Evolutionary conservation across 2,113 vertebrate genomes (phyloP).

Genomic region (Scalopus aquaticus): DNA sequence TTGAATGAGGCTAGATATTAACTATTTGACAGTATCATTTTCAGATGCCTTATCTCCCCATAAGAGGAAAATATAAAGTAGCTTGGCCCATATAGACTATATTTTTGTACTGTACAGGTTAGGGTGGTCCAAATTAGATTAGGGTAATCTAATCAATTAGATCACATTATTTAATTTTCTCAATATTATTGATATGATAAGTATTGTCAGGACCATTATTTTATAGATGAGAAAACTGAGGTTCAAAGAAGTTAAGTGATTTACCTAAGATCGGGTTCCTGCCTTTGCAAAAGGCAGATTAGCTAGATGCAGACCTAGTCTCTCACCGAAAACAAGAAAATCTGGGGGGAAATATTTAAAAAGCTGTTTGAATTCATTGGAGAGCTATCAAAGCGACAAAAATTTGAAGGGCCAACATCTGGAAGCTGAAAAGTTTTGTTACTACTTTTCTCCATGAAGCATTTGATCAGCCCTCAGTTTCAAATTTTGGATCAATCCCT

Average conservation of each 20-base stretch:
- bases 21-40: background rate
- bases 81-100: background rate
- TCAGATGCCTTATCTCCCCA: background rate
- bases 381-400: constrained; percentile 30
- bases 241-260: constrained; percentile 16
- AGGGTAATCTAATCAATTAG: background rate
- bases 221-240: constrained; percentile 14
- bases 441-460: background rate
- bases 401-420: constrained; percentile 6
- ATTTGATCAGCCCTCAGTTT: background rate
- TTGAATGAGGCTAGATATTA: background rate
- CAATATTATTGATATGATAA: background rate
- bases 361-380: constrained; percentile 27
- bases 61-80: background rate
- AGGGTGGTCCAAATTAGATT: background rate
- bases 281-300: constrained; percentile 4
- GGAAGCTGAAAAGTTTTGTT: background rate
- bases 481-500: background rate
- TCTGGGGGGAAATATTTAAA: background rate
- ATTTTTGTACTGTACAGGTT: background rate
- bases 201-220: background rate
- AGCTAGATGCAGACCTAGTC: background rate
- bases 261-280: background rate
- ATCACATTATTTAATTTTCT: constrained; percentile 19
- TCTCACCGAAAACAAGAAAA: constrained; percentile 29